phyloP scores from a whole-genome alignment of 2,113 vertebrate species.

The Diphyllodes magnificus region DNA sequence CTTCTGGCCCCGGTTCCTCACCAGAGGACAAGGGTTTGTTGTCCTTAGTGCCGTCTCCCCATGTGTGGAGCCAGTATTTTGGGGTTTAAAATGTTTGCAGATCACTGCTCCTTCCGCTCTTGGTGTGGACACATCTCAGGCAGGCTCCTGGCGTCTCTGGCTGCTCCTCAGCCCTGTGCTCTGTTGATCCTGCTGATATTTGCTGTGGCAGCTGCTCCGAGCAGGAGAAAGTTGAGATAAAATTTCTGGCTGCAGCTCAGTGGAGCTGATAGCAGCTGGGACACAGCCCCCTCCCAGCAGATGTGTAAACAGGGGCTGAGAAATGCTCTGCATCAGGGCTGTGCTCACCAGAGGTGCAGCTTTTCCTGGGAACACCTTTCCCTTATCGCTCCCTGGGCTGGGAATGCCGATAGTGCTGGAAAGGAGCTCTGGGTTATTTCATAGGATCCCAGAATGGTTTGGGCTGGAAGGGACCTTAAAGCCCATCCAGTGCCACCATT shows the following conservation, averaged over 20 bases:
- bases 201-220: background rate
- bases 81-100: background rate
- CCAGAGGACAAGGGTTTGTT: fast-evolving
- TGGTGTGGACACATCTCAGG: background rate
- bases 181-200: background rate
- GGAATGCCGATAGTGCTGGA: background rate
- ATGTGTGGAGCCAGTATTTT: fast-evolving
- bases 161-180: background rate
- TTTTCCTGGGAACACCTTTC: constrained; percentile 21
- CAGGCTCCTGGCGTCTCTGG: background rate
- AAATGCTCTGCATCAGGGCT: background rate
- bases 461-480: background rate
- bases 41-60: fast-evolving
- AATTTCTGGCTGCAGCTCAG: background rate
- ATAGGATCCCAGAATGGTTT: background rate
- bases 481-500: background rate
- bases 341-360: background rate
- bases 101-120: background rate
- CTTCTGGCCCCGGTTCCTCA: background rate
- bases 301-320: background rate
- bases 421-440: background rate
- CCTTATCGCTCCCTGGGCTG: background rate
- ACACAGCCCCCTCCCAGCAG: background rate
- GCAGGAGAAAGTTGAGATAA: constrained; percentile 22
- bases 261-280: background rate